Conservation (phyloP, 2,113 vertebrate genomes). For the Fulmarus glacialis region DNA sequence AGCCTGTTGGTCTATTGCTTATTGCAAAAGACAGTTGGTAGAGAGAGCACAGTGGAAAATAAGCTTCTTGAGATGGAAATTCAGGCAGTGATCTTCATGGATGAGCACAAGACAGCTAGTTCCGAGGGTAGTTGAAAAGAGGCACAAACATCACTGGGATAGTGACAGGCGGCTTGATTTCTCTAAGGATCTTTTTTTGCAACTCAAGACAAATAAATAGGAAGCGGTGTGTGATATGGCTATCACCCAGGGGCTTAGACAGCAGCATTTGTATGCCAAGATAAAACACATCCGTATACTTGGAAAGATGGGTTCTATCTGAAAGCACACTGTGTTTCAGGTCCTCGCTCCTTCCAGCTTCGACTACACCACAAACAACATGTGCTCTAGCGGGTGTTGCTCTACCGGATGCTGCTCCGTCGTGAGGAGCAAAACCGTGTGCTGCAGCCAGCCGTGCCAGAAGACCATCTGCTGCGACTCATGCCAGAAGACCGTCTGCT, state of each 20-base stretch:
- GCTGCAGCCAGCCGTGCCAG: not conserved
- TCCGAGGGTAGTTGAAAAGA: not conserved
- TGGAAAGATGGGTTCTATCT: not conserved
- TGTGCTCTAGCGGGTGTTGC: slow-evolving; percentile 16
- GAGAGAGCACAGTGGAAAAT: not conserved
- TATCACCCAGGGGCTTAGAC: not conserved
- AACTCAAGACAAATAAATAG: not conserved
- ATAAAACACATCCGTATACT: not conserved
- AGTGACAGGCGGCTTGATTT: fast-evolving
- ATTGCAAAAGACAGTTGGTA: not conserved
- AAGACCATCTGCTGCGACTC: not conserved
- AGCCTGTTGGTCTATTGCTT: not conserved
- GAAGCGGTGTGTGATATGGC: fast-evolving
- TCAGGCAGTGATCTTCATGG: not conserved
- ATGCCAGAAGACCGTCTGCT: not conserved
- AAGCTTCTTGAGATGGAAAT: not conserved
- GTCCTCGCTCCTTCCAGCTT: not conserved
- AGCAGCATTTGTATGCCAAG: no score
- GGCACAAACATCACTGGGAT: no score
- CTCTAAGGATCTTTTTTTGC: not conserved
- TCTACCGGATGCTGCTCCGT: not conserved
- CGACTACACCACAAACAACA: not conserved
- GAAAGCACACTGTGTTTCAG: not conserved
- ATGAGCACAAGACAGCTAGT: not conserved
- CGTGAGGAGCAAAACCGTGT: slow-evolving; percentile 38